A percentile compares a stretch with the other conserved stretches of the same genome.
Evolutionary conservation across 2,888 invertebrate species (phyloP).

Genomic region (Ariolimax columbianus): DNA sequence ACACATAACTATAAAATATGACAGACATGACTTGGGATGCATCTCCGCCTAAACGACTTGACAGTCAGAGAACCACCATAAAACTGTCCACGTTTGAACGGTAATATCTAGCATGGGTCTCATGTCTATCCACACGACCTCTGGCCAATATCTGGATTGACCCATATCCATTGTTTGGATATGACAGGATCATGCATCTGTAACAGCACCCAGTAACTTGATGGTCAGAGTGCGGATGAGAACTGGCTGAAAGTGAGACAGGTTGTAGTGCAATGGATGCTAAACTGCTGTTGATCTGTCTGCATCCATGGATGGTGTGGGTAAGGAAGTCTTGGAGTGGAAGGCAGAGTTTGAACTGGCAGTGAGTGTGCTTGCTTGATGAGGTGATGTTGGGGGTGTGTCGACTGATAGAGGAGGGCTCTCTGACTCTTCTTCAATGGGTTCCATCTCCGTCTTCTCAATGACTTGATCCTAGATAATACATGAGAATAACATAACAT

Average conservation of each 20-base stretch:
- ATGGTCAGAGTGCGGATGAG: background rate
- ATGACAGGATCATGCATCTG: background rate
- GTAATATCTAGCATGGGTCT: background rate
- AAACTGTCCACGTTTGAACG: background rate
- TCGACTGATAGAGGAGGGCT: conserved; percentile 64
- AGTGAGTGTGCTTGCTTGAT: background rate
- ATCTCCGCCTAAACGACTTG: no score
- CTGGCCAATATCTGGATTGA: background rate
- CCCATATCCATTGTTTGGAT: background rate
- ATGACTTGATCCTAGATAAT: conserved; percentile 44
- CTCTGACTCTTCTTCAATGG: conserved; percentile 77
- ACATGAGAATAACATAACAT: background rate
- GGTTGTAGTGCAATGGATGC: background rate
- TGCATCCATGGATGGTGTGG: conserved; percentile 20
- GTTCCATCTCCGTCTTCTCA: conserved; percentile 74
- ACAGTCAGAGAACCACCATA: no score
- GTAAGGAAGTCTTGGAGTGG: conserved; percentile 35
- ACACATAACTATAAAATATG: no score
- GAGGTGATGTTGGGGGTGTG: conserved; percentile 43
- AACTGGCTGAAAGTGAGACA: background rate
- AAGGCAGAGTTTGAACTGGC: conserved; percentile 20
- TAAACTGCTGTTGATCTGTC: conserved; percentile 43
- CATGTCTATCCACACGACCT: background rate
- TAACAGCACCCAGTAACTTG: background rate
- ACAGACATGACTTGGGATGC: no score